Conservation (phyloP, 2,113 vertebrate genomes). For the Antennarius striatus region DNA sequence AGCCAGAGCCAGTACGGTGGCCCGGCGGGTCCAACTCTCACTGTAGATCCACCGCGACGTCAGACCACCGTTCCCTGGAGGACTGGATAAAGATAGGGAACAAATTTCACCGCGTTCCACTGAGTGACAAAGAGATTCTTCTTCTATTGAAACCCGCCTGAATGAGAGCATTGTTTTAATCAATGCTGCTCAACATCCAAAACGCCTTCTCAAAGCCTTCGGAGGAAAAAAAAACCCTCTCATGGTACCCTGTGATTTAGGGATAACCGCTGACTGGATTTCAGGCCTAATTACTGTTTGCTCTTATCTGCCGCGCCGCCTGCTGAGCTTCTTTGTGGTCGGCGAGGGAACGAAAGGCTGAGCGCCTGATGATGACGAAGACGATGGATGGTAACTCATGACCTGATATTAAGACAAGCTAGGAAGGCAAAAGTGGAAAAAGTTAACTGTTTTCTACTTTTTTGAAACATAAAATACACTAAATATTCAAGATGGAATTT, state of each 20-base stretch:
- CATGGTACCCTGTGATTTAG: background rate
- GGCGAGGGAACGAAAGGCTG: background rate
- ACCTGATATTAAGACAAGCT: background rate
- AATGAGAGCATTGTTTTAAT: slow-evolving; percentile 10
- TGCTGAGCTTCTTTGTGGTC: no score
- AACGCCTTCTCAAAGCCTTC: slow-evolving; percentile 17
- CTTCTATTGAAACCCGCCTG: slow-evolving; percentile 30
- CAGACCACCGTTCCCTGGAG: no score
- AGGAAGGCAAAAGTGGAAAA: background rate
- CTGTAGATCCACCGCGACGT: no score
- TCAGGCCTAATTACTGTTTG: slow-evolving; percentile 20
- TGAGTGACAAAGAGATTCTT: slow-evolving; percentile 25
- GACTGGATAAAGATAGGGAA: background rate
- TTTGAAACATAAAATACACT: background rate
- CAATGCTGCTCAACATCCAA: slow-evolving; percentile 12
- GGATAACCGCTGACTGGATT: slow-evolving; percentile 25
- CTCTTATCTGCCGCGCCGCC: background rate
- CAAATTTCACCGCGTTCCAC: background rate
- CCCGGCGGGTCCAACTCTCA: no score
- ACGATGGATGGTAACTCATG: no score
- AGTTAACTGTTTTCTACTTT: background rate
- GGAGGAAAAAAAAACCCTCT: background rate
- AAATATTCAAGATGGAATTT: background rate
- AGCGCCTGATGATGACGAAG: background rate
- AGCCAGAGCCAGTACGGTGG: no score